Conservation (phyloP, 2,797 vertebrate genomes). For the Botia almorhae region DNA sequence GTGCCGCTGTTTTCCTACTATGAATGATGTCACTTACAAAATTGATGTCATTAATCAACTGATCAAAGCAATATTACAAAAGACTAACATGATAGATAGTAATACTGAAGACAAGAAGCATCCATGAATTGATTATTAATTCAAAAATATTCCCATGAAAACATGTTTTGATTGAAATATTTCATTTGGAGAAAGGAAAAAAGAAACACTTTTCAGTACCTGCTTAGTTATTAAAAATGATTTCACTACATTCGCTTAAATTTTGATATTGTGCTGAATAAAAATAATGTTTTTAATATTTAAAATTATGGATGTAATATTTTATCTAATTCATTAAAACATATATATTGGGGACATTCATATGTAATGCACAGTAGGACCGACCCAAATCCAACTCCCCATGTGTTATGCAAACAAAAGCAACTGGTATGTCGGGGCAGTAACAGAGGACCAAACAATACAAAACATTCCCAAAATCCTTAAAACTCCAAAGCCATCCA, state of each 20-base stretch:
- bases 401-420: background rate
- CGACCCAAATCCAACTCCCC: background rate
- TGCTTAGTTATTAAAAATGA: background rate
- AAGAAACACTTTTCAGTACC: background rate
- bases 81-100: background rate
- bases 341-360: background rate
- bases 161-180: background rate
- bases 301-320: background rate
- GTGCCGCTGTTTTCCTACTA: background rate
- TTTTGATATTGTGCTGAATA: background rate
- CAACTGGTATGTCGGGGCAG: constrained; percentile 28
- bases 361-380: background rate
- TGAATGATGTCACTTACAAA: background rate
- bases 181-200: background rate
- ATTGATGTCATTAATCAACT: background rate
- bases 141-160: background rate
- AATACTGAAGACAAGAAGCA: background rate
- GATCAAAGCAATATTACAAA: background rate
- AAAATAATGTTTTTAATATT: background rate
- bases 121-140: no score
- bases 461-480: constrained; percentile 12
- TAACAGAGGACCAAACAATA: constrained; percentile 8
- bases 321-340: background rate
- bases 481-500: constrained; percentile 24
- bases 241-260: background rate